These are phyloP conservation scores for Adineta ricciae DNA, from an alignment of 2,888 invertebrate species.

Conservation along the genomic window DNA sequence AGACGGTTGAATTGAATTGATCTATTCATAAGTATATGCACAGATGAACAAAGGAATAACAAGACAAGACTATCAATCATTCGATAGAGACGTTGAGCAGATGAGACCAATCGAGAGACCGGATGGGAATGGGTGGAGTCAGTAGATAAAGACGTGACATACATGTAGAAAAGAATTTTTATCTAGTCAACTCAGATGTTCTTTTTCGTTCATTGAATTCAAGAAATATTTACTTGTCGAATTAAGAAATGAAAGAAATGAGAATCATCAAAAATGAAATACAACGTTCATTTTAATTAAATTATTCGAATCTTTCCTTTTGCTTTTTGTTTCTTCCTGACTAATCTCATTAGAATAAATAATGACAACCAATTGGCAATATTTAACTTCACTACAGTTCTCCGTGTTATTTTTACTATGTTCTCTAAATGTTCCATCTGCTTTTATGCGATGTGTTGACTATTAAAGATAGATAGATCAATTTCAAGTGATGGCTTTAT, in stretches of 20 bases:
- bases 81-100: neutral
- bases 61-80: conserved; percentile 13
- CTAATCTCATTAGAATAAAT: neutral
- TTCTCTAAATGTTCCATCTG: neutral
- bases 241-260: neutral
- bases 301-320: neutral
- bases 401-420: neutral
- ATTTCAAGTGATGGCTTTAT: neutral
- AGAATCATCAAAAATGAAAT: neutral
- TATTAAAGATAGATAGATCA: neutral
- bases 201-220: neutral
- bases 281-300: neutral
- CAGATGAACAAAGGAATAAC: neutral
- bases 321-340: too few relatives aligned
- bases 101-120: neutral
- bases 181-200: neutral
- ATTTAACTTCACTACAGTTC: neutral
- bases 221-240: neutral
- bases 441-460: neutral
- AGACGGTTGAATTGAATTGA: neutral
- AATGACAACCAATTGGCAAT: neutral
- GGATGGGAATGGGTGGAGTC: neutral
- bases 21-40: conserved; percentile 8
- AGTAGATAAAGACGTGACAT: conserved; percentile 5
- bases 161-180: neutral